Evolutionary conservation across 2,888 invertebrate genomes (phyloP), one percentile per base, ranked within the genome.

Genomic region (Abrostola triplasia): DNA sequence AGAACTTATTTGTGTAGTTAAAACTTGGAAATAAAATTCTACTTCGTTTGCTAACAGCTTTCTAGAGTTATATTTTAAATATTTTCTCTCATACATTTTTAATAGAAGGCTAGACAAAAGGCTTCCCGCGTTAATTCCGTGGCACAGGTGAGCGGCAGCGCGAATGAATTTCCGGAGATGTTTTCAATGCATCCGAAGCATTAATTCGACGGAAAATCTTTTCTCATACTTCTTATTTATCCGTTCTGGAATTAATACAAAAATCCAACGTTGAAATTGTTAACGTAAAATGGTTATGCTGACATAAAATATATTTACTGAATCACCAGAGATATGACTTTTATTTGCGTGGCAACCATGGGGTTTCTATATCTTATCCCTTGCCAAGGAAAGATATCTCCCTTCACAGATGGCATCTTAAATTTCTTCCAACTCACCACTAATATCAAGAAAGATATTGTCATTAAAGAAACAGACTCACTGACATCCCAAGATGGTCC

Each of bases 1-100:
- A 79, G 74, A 82, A 84, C 79, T 84, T 84, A 86, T 84, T 86
- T 85, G 77, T 82, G 76, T 82, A 82, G 81, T 85, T 86, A 85
- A 86, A 88, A 88, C 83, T 88, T 85, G 65, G 69, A 79, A 84
- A 84, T 86, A 78, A 81, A 83, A 83, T 82, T 75, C 62, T 52
- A 76, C 73, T 73, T 76, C 69, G 71, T 79, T 78, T 68, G 68
- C 66, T 73, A 77, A 75, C 77, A 70, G 70, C 62, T 75, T 76
- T 64, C 59, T 59, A 35, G 56, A 71, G 65, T 64, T 68, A 57
- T 50, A 35, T 66, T 57, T 50, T 37, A 70, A 72, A 70, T 54
- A 55, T 68, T 70, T 73, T 60, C 44, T 64, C 54, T 66, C 56
- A 58, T 70, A 48, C 57, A 66, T 59, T 79, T 72, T 76, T 73